Evolutionary conservation across 2,888 invertebrate species (phyloP).

Genomic region (Melikaiella ostensackeni): DNA sequence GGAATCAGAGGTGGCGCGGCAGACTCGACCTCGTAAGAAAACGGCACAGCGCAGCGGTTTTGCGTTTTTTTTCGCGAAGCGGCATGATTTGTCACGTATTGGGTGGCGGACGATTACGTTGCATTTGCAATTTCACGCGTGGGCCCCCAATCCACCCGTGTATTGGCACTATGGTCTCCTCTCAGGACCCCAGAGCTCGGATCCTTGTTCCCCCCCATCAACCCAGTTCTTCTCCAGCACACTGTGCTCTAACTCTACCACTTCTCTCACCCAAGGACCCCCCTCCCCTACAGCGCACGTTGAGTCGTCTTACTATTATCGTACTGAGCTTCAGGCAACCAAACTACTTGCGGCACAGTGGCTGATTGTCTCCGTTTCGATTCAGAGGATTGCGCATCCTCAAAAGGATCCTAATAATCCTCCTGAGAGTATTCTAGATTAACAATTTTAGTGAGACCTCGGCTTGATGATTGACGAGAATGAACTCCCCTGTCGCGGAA

Average conservation of each 20-base stretch:
- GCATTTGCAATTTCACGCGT: conserved; percentile 76
- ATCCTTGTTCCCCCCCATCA: not conserved
- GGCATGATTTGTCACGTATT: conserved; percentile 75
- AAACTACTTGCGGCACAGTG: conserved; percentile 46
- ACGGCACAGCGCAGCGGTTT: conserved; percentile 56
- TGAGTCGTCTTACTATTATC: not conserved
- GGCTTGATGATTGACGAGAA: not conserved
- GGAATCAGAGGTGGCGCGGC: conserved; percentile 50
- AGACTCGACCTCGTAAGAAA: conserved; percentile 53
- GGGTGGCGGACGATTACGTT: conserved; percentile 75
- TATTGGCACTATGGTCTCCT: not conserved
- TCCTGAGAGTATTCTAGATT: not conserved
- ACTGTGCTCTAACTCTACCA: not conserved
- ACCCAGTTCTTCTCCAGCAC: not conserved
- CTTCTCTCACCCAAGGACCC: not conserved
- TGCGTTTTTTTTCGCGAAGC: conserved; percentile 62
- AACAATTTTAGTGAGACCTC: not conserved
- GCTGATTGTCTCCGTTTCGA: conserved; percentile 10
- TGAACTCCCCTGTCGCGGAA: not conserved
- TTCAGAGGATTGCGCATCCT: not conserved
- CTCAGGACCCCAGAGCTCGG: not conserved
- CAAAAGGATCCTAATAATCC: conserved; percentile 43
- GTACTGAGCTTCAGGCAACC: conserved; percentile 24
- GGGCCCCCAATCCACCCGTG: conserved; percentile 49
- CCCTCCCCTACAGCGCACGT: not conserved